These are phyloP conservation scores for Neuroscelio doddi DNA, from an alignment of 2,888 invertebrate genomes.

Conservation along the genomic window DNA sequence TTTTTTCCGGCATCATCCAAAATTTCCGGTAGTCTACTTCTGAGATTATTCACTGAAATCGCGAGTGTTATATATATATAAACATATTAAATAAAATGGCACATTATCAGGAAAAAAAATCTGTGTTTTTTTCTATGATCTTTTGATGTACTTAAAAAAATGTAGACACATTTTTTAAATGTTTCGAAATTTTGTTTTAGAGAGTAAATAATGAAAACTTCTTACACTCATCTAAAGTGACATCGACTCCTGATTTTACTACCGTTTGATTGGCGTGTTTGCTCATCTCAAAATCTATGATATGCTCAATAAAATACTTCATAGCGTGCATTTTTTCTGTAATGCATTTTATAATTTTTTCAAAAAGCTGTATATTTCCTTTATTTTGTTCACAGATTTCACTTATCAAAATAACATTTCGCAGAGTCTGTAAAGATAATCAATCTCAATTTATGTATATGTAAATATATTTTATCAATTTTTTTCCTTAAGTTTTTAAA, in stretches of 20 bases:
- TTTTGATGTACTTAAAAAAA: too few species aligned
- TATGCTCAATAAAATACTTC: slow-evolving; percentile 80
- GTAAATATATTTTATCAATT: slow-evolving; percentile 8
- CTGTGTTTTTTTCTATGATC: background rate
- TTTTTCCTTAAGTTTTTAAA: background rate
- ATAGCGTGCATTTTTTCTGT: slow-evolving; percentile 75
- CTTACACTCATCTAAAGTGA: slow-evolving; percentile 83
- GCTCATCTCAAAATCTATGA: slow-evolving; percentile 81
- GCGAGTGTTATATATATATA: too few species aligned
- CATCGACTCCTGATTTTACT: slow-evolving; percentile 83
- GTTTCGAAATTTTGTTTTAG: background rate
- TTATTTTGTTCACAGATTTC: slow-evolving; percentile 55
- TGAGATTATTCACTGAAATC: slow-evolving; percentile 82
- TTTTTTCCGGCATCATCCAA: slow-evolving; percentile 82
- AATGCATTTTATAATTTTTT: slow-evolving; percentile 65
- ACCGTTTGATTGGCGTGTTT: slow-evolving; percentile 79
- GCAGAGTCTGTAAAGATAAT: slow-evolving; percentile 53
- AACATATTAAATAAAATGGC: too few species aligned
- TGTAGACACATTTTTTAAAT: too few species aligned
- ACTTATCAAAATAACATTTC: slow-evolving; percentile 57
- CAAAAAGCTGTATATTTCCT: slow-evolving; percentile 49
- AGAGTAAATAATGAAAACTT: background rate
- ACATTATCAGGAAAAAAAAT: background rate
- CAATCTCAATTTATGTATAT: background rate
- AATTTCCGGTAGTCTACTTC: slow-evolving; percentile 80